These are phyloP conservation scores for Xerus rutilus DNA, from an alignment of 2,797 vertebrate species.

Conservation along the genomic window DNA sequence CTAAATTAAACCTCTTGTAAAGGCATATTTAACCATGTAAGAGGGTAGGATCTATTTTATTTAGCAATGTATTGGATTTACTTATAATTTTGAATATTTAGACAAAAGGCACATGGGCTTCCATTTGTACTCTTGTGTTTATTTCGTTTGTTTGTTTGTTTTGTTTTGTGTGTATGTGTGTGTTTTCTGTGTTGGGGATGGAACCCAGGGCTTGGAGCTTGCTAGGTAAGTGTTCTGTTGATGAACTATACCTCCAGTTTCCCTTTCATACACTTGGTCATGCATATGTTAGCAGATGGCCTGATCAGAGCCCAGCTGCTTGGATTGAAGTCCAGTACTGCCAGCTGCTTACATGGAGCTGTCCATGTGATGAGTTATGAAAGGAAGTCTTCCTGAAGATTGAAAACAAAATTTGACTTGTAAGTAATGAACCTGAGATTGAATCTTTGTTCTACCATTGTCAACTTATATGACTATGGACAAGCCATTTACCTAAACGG, in stretches of 20 bases:
- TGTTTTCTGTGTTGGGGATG: neutral
- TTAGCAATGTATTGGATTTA: neutral
- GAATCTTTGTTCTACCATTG: neutral
- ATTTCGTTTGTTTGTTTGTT: rapidly evolving
- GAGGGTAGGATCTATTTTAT: neutral
- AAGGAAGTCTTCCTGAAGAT: neutral
- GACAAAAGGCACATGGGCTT: neutral
- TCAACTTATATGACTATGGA: neutral
- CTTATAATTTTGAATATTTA: neutral
- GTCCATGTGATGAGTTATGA: neutral
- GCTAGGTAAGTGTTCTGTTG: too few relatives aligned
- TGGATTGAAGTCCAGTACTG: neutral
- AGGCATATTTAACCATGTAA: neutral
- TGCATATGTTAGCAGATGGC: rapidly evolving
- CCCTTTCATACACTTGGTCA: neutral
- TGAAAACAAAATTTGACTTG: neutral
- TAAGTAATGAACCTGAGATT: neutral
- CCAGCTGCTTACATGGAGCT: neutral
- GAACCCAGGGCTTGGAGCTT: too few relatives aligned
- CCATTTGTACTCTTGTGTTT: neutral
- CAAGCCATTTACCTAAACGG: neutral
- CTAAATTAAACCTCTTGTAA: neutral
- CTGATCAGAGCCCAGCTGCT: neutral
- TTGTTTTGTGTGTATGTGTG: too few relatives aligned
- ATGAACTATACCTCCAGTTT: too few relatives aligned